phyloP scores from a whole-genome alignment of 2,888 invertebrate species.

The Sisyra terminalis region DNA sequence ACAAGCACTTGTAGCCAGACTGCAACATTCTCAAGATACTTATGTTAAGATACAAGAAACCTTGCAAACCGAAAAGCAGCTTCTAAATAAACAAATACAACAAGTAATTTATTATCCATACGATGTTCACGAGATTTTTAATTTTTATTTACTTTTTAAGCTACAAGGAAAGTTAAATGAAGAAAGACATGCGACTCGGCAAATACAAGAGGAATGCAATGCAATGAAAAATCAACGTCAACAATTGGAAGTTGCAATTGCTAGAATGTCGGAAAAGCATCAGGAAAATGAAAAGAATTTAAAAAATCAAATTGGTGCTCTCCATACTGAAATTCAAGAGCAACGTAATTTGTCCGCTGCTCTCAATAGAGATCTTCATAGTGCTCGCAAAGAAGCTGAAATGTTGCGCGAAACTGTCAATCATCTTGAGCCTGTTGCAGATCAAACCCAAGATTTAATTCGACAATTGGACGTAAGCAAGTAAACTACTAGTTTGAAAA shows the following conservation, averaged over 20 bases:
- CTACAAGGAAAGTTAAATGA: conserved; percentile 26
- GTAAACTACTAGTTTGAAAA: neutral
- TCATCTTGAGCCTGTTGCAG: conserved; percentile 31
- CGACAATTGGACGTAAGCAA: conserved; percentile 32
- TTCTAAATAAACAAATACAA: conserved; percentile 41
- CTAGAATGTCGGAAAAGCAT: conserved; percentile 36
- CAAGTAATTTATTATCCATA: conserved; percentile 23
- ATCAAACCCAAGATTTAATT: conserved; percentile 32
- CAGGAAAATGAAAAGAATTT: conserved; percentile 22
- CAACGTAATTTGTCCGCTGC: conserved; percentile 20
- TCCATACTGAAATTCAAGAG: conserved; percentile 25
- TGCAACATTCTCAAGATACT: conserved; percentile 37
- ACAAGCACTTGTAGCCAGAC: conserved; percentile 40
- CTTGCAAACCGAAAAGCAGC: conserved; percentile 35
- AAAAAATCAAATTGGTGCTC: conserved; percentile 17
- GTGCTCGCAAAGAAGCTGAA: conserved; percentile 4
- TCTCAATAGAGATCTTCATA: conserved; percentile 30
- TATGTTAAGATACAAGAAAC: no score
- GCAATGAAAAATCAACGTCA: conserved; percentile 43
- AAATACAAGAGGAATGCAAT: conserved; percentile 35
- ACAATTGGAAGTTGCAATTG: conserved; percentile 46
- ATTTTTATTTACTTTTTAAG: no score
- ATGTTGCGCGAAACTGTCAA: conserved; percentile 13
- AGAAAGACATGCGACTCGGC: conserved; percentile 30
- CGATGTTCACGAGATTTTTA: conserved; percentile 4